phyloP scores from a whole-genome alignment of 2,797 vertebrate genomes.

The Kryptopterus vitreolus region DNA sequence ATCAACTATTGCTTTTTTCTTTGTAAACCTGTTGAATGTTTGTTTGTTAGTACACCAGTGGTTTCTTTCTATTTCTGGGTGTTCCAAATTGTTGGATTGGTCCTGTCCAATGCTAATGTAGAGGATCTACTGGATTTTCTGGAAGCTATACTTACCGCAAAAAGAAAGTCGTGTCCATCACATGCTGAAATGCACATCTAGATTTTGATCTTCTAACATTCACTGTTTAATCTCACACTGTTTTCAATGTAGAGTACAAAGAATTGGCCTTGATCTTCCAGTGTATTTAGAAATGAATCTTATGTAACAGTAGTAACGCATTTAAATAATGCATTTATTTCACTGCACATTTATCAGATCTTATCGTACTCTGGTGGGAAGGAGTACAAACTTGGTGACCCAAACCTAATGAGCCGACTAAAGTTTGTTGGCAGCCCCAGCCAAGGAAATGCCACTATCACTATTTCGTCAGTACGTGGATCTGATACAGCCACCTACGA shows the following conservation, averaged over 20 bases:
- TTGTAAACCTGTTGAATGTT: not conserved
- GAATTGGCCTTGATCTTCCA: not conserved
- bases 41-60: not conserved
- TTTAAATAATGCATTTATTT: constrained; percentile 37
- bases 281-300: not conserved
- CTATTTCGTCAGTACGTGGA: constrained; percentile 66
- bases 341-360: constrained; percentile 71
- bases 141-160: no score
- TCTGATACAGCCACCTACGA: constrained; percentile 86
- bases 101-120: not conserved
- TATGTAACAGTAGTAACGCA: no score
- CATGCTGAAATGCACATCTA: not conserved
- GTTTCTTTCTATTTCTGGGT: not conserved
- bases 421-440: constrained; percentile 74
- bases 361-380: constrained; percentile 79
- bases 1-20: not conserved
- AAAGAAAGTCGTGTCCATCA: not conserved
- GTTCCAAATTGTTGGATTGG: not conserved
- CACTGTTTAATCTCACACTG: not conserved
- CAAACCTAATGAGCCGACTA: constrained; percentile 72
- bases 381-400: constrained; percentile 65
- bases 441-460: constrained; percentile 82
- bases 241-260: not conserved
- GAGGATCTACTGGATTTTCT: not conserved
- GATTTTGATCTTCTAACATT: not conserved